Conservation (phyloP, 1,140 invertebrate species). For the Neodiprion pinetum region DNA sequence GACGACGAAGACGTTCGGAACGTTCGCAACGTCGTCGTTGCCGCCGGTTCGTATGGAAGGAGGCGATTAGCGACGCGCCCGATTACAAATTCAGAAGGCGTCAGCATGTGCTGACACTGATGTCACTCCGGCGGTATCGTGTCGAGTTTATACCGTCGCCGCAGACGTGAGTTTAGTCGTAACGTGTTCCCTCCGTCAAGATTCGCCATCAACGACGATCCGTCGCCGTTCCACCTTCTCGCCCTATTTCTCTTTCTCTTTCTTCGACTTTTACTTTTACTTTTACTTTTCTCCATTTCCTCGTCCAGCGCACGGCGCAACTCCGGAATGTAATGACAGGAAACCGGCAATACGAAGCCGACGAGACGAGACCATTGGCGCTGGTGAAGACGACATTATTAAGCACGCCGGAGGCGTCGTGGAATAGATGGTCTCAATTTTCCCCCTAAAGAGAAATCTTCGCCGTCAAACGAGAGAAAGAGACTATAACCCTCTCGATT, state of each 20-base stretch:
- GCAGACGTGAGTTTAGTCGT: background rate
- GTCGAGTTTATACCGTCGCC: slow-evolving; percentile 24
- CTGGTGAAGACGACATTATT: no score
- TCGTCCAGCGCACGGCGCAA: background rate
- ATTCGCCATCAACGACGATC: background rate
- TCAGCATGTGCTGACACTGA: slow-evolving; percentile 12
- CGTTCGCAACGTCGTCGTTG: slow-evolving; percentile 1
- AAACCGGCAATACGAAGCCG: slow-evolving; percentile 62
- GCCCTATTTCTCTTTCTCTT: slow-evolving; percentile 21
- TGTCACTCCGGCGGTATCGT: slow-evolving; percentile 26
- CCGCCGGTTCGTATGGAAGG: background rate
- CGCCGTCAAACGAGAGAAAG: no score
- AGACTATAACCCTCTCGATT: no score
- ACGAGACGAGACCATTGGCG: slow-evolving; percentile 45
- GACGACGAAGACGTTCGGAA: background rate
- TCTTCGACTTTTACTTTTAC: background rate
- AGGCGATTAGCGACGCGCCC: slow-evolving; percentile 9
- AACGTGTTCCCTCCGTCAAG: background rate
- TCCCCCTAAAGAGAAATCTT: no score
- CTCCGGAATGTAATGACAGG: slow-evolving; percentile 59
- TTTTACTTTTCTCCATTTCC: slow-evolving; percentile 1
- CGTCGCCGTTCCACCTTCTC: background rate
- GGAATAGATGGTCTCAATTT: no score
- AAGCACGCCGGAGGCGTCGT: no score
- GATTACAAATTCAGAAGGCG: slow-evolving; percentile 32